phyloP scores from a whole-genome alignment of 2,113 vertebrate species.

The Paraplagusia blochii region DNA sequence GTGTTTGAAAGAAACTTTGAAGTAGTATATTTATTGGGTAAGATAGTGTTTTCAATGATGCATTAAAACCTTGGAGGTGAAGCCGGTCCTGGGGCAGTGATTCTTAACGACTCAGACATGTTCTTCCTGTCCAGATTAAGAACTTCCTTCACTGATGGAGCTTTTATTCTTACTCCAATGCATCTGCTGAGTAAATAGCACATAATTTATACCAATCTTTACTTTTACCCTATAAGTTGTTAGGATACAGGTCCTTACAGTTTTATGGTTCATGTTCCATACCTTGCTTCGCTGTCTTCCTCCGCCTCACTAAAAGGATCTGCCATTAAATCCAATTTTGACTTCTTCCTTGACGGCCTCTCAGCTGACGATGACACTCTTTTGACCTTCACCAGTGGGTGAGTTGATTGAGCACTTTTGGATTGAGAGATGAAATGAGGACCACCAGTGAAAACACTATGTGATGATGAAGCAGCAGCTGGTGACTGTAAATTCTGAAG shows the following conservation, averaged over 20 bases:
- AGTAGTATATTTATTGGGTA: too few relatives aligned
- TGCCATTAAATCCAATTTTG: slow-evolving; percentile 67
- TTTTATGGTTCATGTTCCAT: background rate
- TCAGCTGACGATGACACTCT: slow-evolving; percentile 59
- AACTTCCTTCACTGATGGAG: slow-evolving; percentile 74
- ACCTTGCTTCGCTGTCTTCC: slow-evolving; percentile 54
- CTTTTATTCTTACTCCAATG: slow-evolving; percentile 79
- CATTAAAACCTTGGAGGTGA: slow-evolving; percentile 62
- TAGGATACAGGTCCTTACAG: too few relatives aligned
- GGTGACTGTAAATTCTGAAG: slow-evolving; percentile 19
- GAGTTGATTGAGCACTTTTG: slow-evolving; percentile 25
- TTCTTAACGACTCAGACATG: slow-evolving; percentile 36
- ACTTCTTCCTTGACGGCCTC: slow-evolving; percentile 69
- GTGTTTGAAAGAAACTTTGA: too few relatives aligned
- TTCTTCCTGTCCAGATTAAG: slow-evolving; percentile 68
- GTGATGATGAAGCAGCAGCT: background rate
- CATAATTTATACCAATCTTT: background rate
- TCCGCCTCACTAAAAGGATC: slow-evolving; percentile 46
- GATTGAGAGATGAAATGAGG: slow-evolving; percentile 3
- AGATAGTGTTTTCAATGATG: too few relatives aligned
- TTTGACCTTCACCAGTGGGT: slow-evolving; percentile 68
- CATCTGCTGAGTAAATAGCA: slow-evolving; percentile 49
- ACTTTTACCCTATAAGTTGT: too few relatives aligned
- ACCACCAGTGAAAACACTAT: background rate
- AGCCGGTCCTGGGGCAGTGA: slow-evolving; percentile 30